Percentiles rank a stretch among this genome's conserved stretches.
Conservation (phyloP, 2,888 invertebrate genomes). For the Chymomyza amoena region DNA sequence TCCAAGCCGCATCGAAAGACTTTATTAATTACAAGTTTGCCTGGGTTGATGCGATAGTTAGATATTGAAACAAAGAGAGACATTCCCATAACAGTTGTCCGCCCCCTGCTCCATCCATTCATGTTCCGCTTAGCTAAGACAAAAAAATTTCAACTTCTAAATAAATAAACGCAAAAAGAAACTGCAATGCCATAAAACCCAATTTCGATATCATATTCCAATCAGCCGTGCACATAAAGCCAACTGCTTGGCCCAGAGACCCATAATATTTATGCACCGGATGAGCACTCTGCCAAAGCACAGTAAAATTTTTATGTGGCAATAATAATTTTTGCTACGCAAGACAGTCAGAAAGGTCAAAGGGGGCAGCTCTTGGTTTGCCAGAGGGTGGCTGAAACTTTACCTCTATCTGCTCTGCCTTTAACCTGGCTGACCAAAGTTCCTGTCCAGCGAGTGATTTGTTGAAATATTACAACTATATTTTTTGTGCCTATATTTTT, state of each 20-base stretch:
- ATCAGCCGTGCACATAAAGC: conserved; percentile 77
- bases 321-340: conserved; percentile 23
- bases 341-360: background rate
- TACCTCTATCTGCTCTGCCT: conserved; percentile 57
- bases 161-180: conserved; percentile 51
- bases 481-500: conserved; percentile 8
- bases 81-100: background rate
- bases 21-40: conserved; percentile 46
- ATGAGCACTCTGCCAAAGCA: background rate
- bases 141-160: conserved; percentile 49
- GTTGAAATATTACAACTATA: conserved; percentile 40
- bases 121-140: too few relatives aligned
- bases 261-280: conserved; percentile 33
- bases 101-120: conserved; percentile 4
- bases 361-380: background rate
- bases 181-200: conserved; percentile 51
- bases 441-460: conserved; percentile 36
- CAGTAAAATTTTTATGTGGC: conserved; percentile 28
- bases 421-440: too few relatives aligned
- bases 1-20: conserved; percentile 38
- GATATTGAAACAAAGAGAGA: conserved; percentile 12
- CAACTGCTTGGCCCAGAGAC: conserved; percentile 66
- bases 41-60: background rate
- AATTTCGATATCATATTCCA: conserved; percentile 77
- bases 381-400: background rate